Conservation (phyloP, 64 coral and sea anemone species). For the Catalaphyllia jardinei region DNA sequence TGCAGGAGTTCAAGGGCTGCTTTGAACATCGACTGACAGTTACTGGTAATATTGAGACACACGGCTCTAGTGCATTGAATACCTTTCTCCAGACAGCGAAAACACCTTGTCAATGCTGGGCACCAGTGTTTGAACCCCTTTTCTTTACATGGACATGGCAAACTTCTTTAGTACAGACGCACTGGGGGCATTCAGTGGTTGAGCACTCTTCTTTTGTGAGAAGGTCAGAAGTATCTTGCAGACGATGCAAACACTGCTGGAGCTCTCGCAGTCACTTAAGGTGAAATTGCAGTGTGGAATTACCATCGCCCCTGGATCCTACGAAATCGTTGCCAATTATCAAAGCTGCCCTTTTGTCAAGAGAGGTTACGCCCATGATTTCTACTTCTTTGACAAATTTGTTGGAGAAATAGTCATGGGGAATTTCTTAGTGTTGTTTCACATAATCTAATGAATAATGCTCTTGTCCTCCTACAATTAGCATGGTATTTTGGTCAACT, state of each 20-base stretch:
- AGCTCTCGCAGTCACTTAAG: neutral
- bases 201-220: conserved; percentile 5
- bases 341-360: conserved; percentile 31
- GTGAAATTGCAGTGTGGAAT: conserved; percentile 26
- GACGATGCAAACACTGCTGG: conserved; percentile 19
- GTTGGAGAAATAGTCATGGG: conserved; percentile 6
- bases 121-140: neutral
- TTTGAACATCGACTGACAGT: conserved; percentile 27
- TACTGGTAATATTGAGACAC: conserved; percentile 39
- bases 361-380: conserved; percentile 42
- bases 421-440: neutral
- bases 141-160: conserved; percentile 15
- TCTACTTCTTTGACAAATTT: conserved; percentile 52
- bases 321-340: conserved; percentile 34
- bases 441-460: conserved; percentile 33
- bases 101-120: conserved; percentile 11
- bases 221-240: conserved; percentile 15
- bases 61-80: conserved; percentile 5
- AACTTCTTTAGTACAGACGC: conserved; percentile 29
- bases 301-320: neutral
- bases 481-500: conserved; percentile 34
- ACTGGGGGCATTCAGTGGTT: conserved; percentile 21
- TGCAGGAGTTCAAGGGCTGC: conserved; percentile 12
- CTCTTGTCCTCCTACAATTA: conserved; percentile 38
- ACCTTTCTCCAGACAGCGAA: conserved; percentile 18